Base-by-base conservation (phyloP, 2,888 invertebrate species). In the Hypolimnas misippus region DNA sequence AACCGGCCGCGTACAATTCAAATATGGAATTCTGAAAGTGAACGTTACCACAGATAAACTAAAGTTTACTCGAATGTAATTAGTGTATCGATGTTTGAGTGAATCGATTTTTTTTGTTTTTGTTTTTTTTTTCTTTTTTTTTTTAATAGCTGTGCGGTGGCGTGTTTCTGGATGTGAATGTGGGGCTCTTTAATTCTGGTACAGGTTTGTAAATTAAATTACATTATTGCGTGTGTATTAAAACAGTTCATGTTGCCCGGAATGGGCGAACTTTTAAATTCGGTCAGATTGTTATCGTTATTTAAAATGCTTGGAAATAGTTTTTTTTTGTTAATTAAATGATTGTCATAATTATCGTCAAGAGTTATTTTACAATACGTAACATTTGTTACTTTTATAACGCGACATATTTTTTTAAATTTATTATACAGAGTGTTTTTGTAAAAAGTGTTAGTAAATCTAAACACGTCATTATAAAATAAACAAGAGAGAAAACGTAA, bases 181-280 rank as follows among this genome's bases (percentile, higher is more conserved):
- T 70, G 59, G 69, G 68, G 63, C 69, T 70, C 66, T 69, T 66
- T 66, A 69, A 63, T 69, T 69, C 67, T 69, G 63, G 76, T 74
- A 78, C 76, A 87, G 88, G 87, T 87, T 78, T 60, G 85, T 84
- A 76, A 79, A 85, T 84, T 81, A 81, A 82, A 86, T 86, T 83
- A 82, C 82, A 79, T 75, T 72, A 76, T 87, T 82, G 87, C 87
- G 87, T 88, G 87, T 70, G 72, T 73, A 72, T 70, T 65, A 57
- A 55, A 63, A 55, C 49, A 50, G 33, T 61, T 61, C 55, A 55
- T 33, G 60, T 69, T 62, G 49, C 44, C 50, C 57, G 58, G 12
- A 57, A 60, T 57, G 50, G 59, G 17, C 12, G 29, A 29, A 49
- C 42, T 58, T 59, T 35, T 56, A 64, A 70, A 66, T 60, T 67